Evolutionary conservation across 2,797 vertebrate genomes (phyloP).

Genomic region (Thaleichthys pacificus): DNA sequence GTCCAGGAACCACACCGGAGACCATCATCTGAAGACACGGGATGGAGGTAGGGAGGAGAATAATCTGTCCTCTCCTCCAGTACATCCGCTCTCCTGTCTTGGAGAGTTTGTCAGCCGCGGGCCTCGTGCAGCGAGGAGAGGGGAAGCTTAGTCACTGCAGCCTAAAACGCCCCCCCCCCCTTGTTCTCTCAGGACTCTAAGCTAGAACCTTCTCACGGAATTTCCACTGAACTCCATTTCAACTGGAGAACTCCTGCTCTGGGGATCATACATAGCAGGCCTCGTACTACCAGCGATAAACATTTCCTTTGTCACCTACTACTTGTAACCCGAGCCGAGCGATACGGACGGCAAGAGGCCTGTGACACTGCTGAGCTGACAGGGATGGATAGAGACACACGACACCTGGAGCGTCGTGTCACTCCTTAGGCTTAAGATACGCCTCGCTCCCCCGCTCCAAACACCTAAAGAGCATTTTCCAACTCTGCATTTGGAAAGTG

Average conservation of each 20-base stretch:
- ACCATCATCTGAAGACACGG: neutral
- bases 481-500: constrained; percentile 6
- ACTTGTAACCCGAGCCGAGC: neutral
- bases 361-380: neutral
- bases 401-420: neutral
- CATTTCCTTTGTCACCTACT: neutral
- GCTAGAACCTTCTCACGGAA: too few species aligned
- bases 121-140: too few species aligned
- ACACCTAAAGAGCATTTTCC: constrained; percentile 6
- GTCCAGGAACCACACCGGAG: too few species aligned
- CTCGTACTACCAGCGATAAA: too few species aligned
- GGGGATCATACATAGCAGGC: too few species aligned
- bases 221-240: too few species aligned
- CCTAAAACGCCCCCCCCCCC: neutral
- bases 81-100: neutral
- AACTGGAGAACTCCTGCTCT: too few species aligned
- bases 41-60: neutral
- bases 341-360: neutral
- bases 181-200: too few species aligned
- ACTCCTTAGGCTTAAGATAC: neutral
- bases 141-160: neutral
- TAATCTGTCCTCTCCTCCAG: neutral
- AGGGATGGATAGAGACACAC: neutral
- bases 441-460: neutral
- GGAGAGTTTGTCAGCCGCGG: neutral